Base-by-base conservation (phyloP, 2,888 invertebrate species). In the Eurois occulta region DNA sequence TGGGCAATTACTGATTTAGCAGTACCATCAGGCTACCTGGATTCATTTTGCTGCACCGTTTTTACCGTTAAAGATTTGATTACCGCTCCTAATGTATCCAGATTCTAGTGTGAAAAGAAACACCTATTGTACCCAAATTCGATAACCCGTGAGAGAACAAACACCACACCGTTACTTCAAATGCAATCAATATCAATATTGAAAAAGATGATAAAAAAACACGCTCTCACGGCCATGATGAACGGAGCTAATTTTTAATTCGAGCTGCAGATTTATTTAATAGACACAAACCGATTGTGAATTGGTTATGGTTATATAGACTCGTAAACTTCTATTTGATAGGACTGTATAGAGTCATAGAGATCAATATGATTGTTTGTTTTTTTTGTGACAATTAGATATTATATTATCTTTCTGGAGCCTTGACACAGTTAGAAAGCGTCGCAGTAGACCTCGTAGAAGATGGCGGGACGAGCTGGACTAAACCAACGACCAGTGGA, bases 241-340 rank as follows among this genome's bases (percentile, higher is more conserved):
- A 89, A 92, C 93, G 94, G 90, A 93, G 93, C 93, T 90, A 94
- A 94, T 93, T 92, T 92, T 92, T 94, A 95, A 95, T 95, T 94
- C 87, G 92, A 91, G 91, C 93, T 94, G 95, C 94, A 92, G 94
- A 95, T 95, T 95, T 93, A 90, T 92, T 91, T 93, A 94, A 94
- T 93, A 90, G 91, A 90, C 89, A 88, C 70, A 90, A 92, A 92
- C 84, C 93, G 92, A 94, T 94, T 95, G 93, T 91, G 88, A 90
- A 95, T 95, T 95, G 87, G 93, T 90, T 89, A 91, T 91, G 93
- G 94, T 86, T 87, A 87, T 88, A 87, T 73, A 84, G 81, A 85
- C 85, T 85, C 78, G 60, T 88, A 90, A 91, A 90, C 89, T 91
- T 89, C 89, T 78, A 90, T 91, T 90, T 91, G 87, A 91, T 88